Conservation (phyloP, 2,888 invertebrate species). For the Mantis religiosa region DNA sequence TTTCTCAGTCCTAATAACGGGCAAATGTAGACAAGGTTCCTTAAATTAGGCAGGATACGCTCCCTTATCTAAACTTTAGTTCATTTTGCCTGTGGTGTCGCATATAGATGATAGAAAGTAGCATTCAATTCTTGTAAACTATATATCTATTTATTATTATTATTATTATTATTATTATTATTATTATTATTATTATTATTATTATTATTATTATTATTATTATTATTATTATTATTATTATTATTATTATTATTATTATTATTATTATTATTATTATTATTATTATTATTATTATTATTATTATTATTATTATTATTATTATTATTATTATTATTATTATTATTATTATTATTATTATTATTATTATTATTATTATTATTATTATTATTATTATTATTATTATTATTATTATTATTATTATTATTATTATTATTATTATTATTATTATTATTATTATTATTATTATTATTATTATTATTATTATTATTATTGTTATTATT, state of each 20-base stretch:
- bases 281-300: neutral
- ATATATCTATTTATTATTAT: neutral
- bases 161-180: neutral
- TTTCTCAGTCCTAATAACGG: too few species aligned
- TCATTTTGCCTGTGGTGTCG: neutral
- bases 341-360: neutral
- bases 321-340: neutral
- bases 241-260: neutral
- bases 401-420: neutral
- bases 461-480: too few species aligned
- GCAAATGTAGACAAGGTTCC: too few species aligned
- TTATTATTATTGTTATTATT: too few species aligned
- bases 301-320: neutral
- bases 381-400: neutral
- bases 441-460: neutral
- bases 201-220: neutral
- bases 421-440: neutral
- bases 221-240: neutral
- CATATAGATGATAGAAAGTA: neutral
- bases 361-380: neutral
- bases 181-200: neutral
- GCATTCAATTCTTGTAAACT: too few species aligned
- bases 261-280: neutral
- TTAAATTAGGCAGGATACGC: too few species aligned
- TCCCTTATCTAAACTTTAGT: too few species aligned